Base-by-base conservation (phyloP, 2,888 invertebrate species). In the Parapristionchus giblindavisi region DNA sequence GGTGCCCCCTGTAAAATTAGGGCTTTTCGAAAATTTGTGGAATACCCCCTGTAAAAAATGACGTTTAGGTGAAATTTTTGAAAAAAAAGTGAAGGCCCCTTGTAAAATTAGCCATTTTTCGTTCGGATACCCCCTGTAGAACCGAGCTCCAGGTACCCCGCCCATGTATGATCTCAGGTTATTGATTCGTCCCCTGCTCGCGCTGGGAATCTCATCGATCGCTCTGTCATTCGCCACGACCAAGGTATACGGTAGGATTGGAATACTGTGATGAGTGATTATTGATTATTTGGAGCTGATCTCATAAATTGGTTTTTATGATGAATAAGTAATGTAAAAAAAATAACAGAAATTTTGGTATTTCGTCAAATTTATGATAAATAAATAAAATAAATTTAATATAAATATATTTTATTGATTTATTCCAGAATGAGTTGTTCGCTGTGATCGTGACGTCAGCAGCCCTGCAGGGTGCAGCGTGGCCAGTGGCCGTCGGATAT, bases 401-500 rank as follows among this genome's bases (percentile, higher is more conserved):
- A 27, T 21, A 58, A 11, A 34, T 36, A 24, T 14, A 14, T 56
- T 14, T 27, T n/a, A 27, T 11, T 32, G 32, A 21, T 27, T 63
- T 3, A 17, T 14, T 61, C 32, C 51, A 73, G 73, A 32, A 24
- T 17, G 73, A 34, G 11, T 61, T 73, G 17, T 27, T 51, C 14
- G 48, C 51, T 2, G 60, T 58, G 24, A n/a, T 61, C 32, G 61
- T 73, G 1, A 24, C 34, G 17, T 60, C 54, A 17, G 73, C 73
- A 0, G 60, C 60, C 8, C 51, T 73, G 43, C 73, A 73, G 61
- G 73, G 73, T 2, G 73, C 73, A 0, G 60, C 61, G 2, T 73
- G 73, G 73, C 73, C 73, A 17, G 34, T 73, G 43, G 58, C 27
- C 24, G 73, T 73, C 3, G 60, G 38, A 32, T 73, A 73, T 34